Evolutionary conservation across 2,888 invertebrate genomes (phyloP).

Genomic region (Caenorhabditis sp.): DNA sequence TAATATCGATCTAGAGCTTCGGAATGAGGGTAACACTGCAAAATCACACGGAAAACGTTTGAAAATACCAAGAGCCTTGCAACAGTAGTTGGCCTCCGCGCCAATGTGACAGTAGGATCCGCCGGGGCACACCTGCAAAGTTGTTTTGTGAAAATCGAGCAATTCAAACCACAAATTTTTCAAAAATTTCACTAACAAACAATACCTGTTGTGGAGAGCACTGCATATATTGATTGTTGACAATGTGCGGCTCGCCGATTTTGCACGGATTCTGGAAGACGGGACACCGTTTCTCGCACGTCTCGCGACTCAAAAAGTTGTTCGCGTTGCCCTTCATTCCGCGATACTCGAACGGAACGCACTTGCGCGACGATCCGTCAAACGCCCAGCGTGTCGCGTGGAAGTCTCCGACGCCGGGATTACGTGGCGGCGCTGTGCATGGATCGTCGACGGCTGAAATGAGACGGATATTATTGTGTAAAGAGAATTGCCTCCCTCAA

Average conservation of each 20-base stretch:
- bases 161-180: background rate
- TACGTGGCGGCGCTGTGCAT: slow-evolving; percentile 69
- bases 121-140: slow-evolving; percentile 65
- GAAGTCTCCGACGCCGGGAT: slow-evolving; percentile 68
- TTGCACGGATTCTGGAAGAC: slow-evolving; percentile 76
- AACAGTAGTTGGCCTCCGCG: slow-evolving; percentile 70
- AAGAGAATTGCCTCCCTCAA: no score
- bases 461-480: background rate
- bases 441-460: slow-evolving; percentile 73
- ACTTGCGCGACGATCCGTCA: slow-evolving; percentile 63
- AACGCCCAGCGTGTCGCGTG: slow-evolving; percentile 73
- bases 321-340: slow-evolving; percentile 73
- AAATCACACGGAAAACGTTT: slow-evolving; percentile 6
- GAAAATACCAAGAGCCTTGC: slow-evolving; percentile 69
- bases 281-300: slow-evolving; percentile 69
- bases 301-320: slow-evolving; percentile 70
- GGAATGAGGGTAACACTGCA: slow-evolving; percentile 6
- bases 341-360: slow-evolving; percentile 69
- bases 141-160: no score
- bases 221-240: slow-evolving; percentile 60
- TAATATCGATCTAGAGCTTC: no score
- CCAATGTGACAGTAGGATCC: slow-evolving; percentile 77
- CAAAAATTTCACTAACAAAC: background rate
- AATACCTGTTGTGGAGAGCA: slow-evolving; percentile 60
- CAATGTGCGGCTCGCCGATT: slow-evolving; percentile 67